Evolutionary conservation across 2,888 invertebrate genomes (phyloP), one percentile per base, ranked within the genome.

Genomic region (Strigamia crassipes): DNA sequence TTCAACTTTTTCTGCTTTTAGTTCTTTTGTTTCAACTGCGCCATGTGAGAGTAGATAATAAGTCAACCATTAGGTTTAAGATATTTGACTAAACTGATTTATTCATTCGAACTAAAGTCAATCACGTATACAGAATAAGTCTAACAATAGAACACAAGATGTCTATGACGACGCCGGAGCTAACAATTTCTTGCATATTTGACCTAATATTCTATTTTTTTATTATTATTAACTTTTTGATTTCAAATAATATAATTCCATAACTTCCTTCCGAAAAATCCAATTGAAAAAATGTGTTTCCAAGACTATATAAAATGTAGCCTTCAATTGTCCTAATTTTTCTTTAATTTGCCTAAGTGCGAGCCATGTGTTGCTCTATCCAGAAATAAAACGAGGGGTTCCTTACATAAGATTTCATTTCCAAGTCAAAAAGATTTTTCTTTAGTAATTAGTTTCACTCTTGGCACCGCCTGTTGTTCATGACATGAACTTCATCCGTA

Each of bases 381-480:
- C 18, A 18, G n/a, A 18, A 61, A 61, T 61, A 61, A 61, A 61
- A 61, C 18, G 61, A 23, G 23, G 51, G 15, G 23, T 23, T 61
- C 15, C 21, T 61, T 61, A 5, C 61, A 21, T 61, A 61, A 5
- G 61, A 61, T 61, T 61, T 61, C 61, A 61, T 61, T 61, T 61
- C 61, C 61, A 61, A 61, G 61, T 61, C 61, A 61, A 61, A 61
- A 61, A 61, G 61, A 61, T 61, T 61, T 61, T 61, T 61, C 61
- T 61, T 61, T 18, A 61, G 61, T 61, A 61, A 61, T 61, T 61
- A 61, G 61, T 61, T 61, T 61, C 61, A 61, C 61, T 61, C 61
- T 21, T 61, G 61, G 61, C 61, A 61, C 61, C 61, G 61, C 61
- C 61, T 61, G 61, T 61, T 61, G 61, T 61, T 61, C 61, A 61